phyloP scores from a whole-genome alignment of 2,888 invertebrate species.

The Sphaeridia pumilis region DNA sequence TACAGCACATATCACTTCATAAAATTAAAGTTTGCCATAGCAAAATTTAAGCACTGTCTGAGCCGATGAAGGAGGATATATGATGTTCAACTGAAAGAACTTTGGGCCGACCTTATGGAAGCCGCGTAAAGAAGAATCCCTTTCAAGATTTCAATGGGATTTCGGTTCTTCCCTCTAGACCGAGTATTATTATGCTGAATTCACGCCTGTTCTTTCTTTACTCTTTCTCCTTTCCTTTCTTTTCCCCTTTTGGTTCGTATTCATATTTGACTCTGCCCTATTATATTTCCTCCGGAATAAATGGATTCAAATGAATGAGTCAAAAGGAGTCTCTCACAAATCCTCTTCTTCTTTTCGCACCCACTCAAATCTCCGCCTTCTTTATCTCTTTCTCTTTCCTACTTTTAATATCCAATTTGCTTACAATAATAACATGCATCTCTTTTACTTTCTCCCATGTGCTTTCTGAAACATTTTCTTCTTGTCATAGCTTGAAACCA shows the following conservation, averaged over 20 bases:
- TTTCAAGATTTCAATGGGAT: neutral
- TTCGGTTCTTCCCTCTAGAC: neutral
- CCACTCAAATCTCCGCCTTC: conserved; percentile 10
- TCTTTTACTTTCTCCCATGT: no score
- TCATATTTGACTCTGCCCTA: conserved; percentile 17
- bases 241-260: conserved; percentile 11
- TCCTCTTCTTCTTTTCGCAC: conserved; percentile 7
- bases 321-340: conserved; percentile 17
- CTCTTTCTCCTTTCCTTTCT: conserved; percentile 5
- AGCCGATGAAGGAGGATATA: no score
- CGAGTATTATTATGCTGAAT: conserved; percentile 10
- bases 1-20: no score
- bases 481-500: no score
- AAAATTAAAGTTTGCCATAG: no score
- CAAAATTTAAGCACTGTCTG: no score
- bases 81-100: no score
- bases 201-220: conserved; percentile 14
- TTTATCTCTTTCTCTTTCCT: conserved; percentile 1
- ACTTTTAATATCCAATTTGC: conserved; percentile 16
- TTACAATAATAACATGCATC: conserved; percentile 17
- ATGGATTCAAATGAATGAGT: conserved; percentile 20
- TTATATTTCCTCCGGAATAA: conserved; percentile 17
- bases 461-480: no score
- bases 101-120: neutral
- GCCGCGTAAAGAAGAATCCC: neutral